Percentiles rank a stretch among this genome's conserved stretches.
Evolutionary conservation across 1,140 invertebrate genomes (phyloP).

Genomic region (Zaprionus nigranus): DNA sequence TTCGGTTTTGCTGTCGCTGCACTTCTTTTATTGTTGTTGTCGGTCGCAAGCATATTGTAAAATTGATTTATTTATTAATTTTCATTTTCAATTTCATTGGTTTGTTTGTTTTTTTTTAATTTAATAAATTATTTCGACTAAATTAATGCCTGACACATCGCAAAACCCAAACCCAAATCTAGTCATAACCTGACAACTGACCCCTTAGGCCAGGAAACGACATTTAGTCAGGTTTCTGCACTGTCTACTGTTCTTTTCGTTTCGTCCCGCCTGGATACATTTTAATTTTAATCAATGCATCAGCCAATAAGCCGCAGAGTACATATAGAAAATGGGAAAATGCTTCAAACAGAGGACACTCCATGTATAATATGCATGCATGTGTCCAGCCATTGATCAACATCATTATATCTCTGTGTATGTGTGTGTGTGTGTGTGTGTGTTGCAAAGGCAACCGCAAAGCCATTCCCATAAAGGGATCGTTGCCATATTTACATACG

Average conservation of each 20-base stretch:
- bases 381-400: not conserved
- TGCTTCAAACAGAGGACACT: not conserved
- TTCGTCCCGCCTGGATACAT: constrained; percentile 25
- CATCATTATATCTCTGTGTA: not conserved
- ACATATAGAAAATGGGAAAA: constrained; percentile 6
- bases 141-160: constrained; percentile 55
- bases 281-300: constrained; percentile 46
- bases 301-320: constrained; percentile 10
- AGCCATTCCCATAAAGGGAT: constrained; percentile 6
- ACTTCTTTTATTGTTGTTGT: constrained; percentile 38
- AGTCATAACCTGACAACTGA: not conserved
- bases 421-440: not conserved
- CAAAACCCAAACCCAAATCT: constrained; percentile 10
- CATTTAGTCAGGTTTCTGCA: constrained; percentile 13
- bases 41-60: constrained; percentile 58
- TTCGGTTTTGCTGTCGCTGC: constrained; percentile 10
- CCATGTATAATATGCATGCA: not conserved
- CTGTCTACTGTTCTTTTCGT: not conserved
- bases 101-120: constrained; percentile 72
- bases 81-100: constrained; percentile 41
- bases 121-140: constrained; percentile 73
- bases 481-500: not conserved
- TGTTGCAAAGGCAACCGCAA: constrained; percentile 20
- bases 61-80: constrained; percentile 78
- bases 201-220: constrained; percentile 2